These are phyloP conservation scores for Lepus americanus DNA, from an alignment of 2,113 vertebrate genomes.

Conservation along the genomic window DNA sequence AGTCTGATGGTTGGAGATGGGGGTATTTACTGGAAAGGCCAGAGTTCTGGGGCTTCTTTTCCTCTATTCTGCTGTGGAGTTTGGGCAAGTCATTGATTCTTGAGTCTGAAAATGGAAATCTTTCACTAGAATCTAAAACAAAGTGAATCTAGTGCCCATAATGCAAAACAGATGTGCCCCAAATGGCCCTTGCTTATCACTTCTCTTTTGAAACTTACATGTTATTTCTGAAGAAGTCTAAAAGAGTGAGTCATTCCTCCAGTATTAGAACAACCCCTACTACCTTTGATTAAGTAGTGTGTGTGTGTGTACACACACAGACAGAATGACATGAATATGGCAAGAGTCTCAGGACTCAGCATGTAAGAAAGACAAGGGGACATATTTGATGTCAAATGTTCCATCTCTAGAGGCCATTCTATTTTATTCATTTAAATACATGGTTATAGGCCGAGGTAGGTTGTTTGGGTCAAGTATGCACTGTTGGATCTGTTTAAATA, in stretches of 20 bases:
- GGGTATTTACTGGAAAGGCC: not conserved
- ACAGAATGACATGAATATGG: not conserved
- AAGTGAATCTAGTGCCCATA: not conserved
- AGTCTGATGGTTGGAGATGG: not conserved
- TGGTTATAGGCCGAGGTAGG: not conserved
- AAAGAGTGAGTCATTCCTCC: not conserved
- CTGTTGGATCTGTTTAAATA: not conserved
- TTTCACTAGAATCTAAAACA: not conserved
- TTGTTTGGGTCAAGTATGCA: not conserved
- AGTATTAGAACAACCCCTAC: not conserved
- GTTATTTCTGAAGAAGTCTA: not conserved
- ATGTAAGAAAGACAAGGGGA: not conserved
- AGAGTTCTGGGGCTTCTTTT: not conserved
- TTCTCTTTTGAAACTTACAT: not conserved
- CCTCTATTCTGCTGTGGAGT: not conserved
- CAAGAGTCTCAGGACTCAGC: not conserved
- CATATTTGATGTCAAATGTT: not conserved
- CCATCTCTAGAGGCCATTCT: not conserved
- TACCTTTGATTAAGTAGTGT: not conserved
- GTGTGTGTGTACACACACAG: not conserved
- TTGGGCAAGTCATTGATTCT: not conserved
- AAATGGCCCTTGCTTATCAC: not conserved
- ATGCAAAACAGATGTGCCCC: not conserved
- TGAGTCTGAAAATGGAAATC: not conserved
- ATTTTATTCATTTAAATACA: not conserved